Percentiles rank a stretch among this genome's conserved stretches.
phyloP scores from a whole-genome alignment of 2,888 invertebrate species.

The Microchrysa polita region DNA sequence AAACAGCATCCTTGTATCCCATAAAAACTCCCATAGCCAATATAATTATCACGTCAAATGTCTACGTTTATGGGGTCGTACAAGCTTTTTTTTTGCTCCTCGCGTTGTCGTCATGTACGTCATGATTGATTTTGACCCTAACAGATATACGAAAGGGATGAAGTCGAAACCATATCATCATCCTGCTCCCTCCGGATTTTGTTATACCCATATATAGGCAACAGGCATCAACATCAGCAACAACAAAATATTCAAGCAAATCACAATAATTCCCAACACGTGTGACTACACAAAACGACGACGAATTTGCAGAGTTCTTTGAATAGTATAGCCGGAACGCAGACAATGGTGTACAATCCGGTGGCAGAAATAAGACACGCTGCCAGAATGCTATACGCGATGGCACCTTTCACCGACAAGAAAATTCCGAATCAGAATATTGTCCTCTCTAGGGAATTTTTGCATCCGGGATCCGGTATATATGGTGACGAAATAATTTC shows the following conservation, averaged over 20 bases:
- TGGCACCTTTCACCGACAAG: background rate
- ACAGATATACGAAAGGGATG: background rate
- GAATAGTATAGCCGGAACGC: too few species aligned
- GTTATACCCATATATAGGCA: too few species aligned
- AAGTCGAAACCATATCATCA: too few species aligned
- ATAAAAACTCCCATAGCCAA: too few species aligned
- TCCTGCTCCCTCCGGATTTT: too few species aligned
- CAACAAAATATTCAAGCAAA: slow-evolving; percentile 16
- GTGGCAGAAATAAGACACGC: background rate
- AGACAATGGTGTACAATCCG: background rate
- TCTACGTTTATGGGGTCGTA: too few species aligned
- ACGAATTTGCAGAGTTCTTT: slow-evolving; percentile 14
- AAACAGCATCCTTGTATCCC: too few species aligned
- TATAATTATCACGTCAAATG: too few species aligned
- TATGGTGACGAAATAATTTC: slow-evolving; percentile 18
- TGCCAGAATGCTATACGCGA: too few species aligned
- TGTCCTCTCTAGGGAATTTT: background rate
- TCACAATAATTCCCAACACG: slow-evolving; percentile 31
- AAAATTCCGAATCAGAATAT: background rate
- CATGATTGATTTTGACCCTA: background rate
- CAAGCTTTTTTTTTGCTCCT: too few species aligned
- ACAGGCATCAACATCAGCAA: background rate
- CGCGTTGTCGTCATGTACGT: background rate
- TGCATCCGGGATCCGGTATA: too few species aligned
- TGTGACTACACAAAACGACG: slow-evolving; percentile 20